Percentiles rank a stretch among this genome's conserved stretches.
These are phyloP conservation scores for Salpingus planirostris DNA, from an alignment of 2,888 invertebrate genomes.

Conservation along the genomic window DNA sequence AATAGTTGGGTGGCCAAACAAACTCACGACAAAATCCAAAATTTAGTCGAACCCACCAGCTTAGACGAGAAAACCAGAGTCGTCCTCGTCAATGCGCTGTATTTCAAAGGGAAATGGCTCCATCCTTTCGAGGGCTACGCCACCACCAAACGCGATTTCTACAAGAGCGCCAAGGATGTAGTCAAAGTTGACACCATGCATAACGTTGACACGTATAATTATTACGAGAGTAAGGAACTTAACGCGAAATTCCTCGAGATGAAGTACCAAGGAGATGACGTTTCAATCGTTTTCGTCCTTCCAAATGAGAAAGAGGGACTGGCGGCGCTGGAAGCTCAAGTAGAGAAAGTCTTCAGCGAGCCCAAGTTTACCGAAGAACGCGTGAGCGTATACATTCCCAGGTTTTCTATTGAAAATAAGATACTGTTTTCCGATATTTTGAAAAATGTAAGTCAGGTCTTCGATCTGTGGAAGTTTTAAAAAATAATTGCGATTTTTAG, in stretches of 20 bases:
- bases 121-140: constrained; percentile 18
- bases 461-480: constrained; percentile 1
- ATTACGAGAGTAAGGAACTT: constrained; percentile 25
- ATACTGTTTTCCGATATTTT: constrained; percentile 21
- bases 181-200: constrained; percentile 30
- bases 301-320: constrained; percentile 26
- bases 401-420: constrained; percentile 18
- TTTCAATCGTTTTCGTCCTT: constrained; percentile 24
- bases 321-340: constrained; percentile 15
- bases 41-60: constrained; percentile 22
- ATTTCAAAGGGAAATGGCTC: constrained; percentile 32
- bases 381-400: constrained; percentile 21
- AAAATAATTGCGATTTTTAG: constrained; percentile 12
- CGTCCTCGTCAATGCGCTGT: constrained; percentile 34
- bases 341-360: constrained; percentile 15
- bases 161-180: constrained; percentile 15
- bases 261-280: constrained; percentile 24
- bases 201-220: constrained; percentile 21
- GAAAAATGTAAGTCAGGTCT: constrained; percentile 18
- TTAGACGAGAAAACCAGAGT: constrained; percentile 23
- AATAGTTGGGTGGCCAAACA: constrained; percentile 35
- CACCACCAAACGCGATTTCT: constrained; percentile 24
- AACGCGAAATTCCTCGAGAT: constrained; percentile 31
- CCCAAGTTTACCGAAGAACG: constrained; percentile 15
- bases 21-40: constrained; percentile 33